phyloP scores from a whole-genome alignment of 2,113 vertebrate genomes.

The Rhea americana region DNA sequence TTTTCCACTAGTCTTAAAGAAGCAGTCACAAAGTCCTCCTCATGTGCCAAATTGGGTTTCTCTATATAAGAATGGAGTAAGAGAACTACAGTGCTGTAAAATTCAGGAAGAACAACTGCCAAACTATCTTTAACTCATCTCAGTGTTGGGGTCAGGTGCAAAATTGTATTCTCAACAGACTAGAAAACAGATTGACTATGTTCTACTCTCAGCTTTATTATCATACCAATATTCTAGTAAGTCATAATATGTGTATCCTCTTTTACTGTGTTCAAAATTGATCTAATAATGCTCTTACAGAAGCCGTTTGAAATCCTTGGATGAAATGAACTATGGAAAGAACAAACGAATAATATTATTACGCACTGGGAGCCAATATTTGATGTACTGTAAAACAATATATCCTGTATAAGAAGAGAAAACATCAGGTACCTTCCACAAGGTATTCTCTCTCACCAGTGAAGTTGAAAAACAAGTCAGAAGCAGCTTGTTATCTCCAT shows the following conservation, averaged over 20 bases:
- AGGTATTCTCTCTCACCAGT: background rate
- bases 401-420: background rate
- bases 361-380: background rate
- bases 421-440: background rate
- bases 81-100: background rate
- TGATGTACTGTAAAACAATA: background rate
- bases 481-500: background rate
- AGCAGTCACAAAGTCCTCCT: background rate
- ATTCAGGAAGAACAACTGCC: background rate
- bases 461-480: background rate
- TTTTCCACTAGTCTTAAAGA: background rate
- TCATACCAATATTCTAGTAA: rapidly evolving
- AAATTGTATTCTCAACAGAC: background rate
- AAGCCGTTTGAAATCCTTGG: background rate
- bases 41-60: background rate
- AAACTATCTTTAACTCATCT: background rate
- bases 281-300: background rate
- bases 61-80: background rate
- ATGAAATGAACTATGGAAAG: background rate
- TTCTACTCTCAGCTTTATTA: background rate
- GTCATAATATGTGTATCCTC: background rate
- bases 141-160: background rate
- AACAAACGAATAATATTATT: background rate
- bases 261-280: background rate
- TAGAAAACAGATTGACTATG: background rate